Percentiles rank a stretch among this genome's conserved stretches.
Conservation (phyloP, 1,140 invertebrate genomes). For the Chlorops oryzae region DNA sequence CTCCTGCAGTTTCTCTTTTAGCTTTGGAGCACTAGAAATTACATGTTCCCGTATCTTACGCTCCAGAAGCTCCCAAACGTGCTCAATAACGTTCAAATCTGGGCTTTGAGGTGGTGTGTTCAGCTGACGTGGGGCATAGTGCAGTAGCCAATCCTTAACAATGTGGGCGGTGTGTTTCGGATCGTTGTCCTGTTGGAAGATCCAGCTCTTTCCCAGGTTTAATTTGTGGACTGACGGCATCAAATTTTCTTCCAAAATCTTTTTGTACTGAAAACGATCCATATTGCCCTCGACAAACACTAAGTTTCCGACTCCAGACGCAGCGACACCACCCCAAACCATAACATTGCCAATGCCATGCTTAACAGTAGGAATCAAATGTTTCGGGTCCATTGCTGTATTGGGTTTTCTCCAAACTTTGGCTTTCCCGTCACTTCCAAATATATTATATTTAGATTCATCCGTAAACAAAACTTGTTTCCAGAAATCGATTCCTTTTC, state of each 20-base stretch:
- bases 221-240: constrained; percentile 17
- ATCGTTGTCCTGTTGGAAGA: constrained; percentile 19
- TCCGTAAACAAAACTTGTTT: constrained; percentile 25
- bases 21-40: constrained; percentile 11
- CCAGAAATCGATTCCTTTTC: constrained; percentile 11
- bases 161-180: constrained; percentile 27
- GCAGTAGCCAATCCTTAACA: constrained; percentile 26
- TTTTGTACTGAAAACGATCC: constrained; percentile 15
- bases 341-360: constrained; percentile 35
- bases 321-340: constrained; percentile 39
- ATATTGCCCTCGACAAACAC: constrained; percentile 21
- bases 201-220: constrained; percentile 3
- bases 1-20: constrained; percentile 8
- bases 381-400: constrained; percentile 11
- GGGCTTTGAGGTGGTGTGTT: constrained; percentile 32
- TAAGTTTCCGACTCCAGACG: constrained; percentile 26
- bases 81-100: constrained; percentile 37
- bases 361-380: constrained; percentile 39
- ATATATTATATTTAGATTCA: constrained; percentile 29
- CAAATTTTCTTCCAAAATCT: constrained; percentile 22
- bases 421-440: too few relatives aligned
- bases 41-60: constrained; percentile 11
- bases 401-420: too few relatives aligned
- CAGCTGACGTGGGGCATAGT: constrained; percentile 18
- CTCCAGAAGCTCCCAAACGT: constrained; percentile 26